A percentile compares a stretch with the other conserved stretches of the same genome.
These are phyloP conservation scores for Eolophus roseicapilla DNA, from an alignment of 2,113 vertebrate genomes.

Conservation along the genomic window DNA sequence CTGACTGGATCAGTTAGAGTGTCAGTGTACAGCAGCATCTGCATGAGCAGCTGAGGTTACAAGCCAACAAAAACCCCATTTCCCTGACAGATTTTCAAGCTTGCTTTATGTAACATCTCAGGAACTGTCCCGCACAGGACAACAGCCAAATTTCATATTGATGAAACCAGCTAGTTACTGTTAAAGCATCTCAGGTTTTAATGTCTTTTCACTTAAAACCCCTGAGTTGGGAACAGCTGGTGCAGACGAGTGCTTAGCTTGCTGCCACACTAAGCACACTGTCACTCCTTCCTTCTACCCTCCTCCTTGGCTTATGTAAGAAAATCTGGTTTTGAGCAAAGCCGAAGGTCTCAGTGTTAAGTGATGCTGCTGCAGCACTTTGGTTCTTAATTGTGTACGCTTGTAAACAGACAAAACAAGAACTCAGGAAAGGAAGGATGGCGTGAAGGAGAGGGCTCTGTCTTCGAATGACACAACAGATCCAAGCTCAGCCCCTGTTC, in stretches of 20 bases:
- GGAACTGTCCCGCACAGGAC: background rate
- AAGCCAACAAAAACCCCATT: background rate
- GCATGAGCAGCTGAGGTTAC: background rate
- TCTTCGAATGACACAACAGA: background rate
- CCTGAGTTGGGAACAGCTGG: background rate
- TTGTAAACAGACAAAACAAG: background rate
- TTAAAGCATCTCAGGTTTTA: background rate
- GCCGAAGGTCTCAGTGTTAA: slow-evolving; percentile 9
- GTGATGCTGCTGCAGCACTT: slow-evolving; percentile 27
- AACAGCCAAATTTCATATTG: slow-evolving; percentile 1
- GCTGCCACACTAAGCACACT: background rate
- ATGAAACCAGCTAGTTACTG: slow-evolving; percentile 21
- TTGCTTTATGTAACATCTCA: background rate
- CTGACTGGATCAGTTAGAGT: background rate
- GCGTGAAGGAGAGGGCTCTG: background rate
- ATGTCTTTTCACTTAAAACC: background rate
- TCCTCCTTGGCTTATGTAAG: background rate
- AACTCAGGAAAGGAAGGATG: background rate
- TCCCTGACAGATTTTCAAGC: slow-evolving; percentile 11
- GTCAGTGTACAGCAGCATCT: background rate
- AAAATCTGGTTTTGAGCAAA: background rate
- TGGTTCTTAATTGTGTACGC: background rate
- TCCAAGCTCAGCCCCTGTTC: background rate
- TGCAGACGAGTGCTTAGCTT: background rate
- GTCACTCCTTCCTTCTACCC: background rate